These are phyloP conservation scores for Acrobasis consociella DNA, from an alignment of 2,888 invertebrate species.

Conservation along the genomic window DNA sequence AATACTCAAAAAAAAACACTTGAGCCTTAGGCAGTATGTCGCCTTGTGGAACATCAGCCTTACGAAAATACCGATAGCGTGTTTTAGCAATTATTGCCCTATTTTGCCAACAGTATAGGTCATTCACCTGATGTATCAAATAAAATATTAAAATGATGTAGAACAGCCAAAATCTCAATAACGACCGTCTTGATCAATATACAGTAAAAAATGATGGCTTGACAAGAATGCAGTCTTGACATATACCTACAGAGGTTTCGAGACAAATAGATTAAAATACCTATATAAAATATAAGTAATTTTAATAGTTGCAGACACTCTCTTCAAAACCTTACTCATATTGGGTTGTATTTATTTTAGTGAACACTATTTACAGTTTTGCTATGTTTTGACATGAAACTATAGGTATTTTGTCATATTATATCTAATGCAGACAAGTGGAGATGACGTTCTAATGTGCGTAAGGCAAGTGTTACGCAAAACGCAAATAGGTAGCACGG, in stretches of 20 bases:
- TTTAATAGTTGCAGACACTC: background rate
- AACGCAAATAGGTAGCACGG: no score
- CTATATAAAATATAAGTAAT: slow-evolving; percentile 3
- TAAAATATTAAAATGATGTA: background rate
- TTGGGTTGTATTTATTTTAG: background rate
- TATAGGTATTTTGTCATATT: slow-evolving; percentile 26
- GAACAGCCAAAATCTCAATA: background rate
- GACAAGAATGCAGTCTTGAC: no score
- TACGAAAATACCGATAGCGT: background rate
- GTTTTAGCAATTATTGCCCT: no score
- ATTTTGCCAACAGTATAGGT: no score
- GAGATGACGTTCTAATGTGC: no score
- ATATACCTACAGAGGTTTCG: no score
- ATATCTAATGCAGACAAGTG: background rate
- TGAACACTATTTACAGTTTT: slow-evolving; percentile 30
- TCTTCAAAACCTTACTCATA: slow-evolving; percentile 6
- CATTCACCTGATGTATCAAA: no score
- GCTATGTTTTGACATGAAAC: slow-evolving; percentile 20
- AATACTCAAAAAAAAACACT: no score
- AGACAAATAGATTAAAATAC: no score
- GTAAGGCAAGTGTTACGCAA: no score
- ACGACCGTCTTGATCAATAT: no score
- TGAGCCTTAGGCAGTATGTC: background rate
- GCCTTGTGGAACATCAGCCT: background rate
- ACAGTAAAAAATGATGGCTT: no score